Evolutionary conservation across 2,797 vertebrate genomes (phyloP), one percentile per base, ranked within the genome.

Genomic region (Sebastes alutus): DNA sequence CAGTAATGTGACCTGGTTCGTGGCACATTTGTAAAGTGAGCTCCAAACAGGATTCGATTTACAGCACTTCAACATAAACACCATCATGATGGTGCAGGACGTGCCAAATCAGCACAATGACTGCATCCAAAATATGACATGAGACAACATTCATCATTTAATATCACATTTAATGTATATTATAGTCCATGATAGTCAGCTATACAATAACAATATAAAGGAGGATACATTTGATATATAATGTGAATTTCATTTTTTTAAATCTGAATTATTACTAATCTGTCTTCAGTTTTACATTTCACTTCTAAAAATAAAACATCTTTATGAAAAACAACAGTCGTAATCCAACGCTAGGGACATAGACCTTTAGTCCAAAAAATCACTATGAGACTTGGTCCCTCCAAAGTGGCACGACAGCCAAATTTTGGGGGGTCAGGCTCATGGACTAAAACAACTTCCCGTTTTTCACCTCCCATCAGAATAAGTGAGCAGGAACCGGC

Each of bases 221-320:
- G 62, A 65, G 27, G 49, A 61, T 25, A 76, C 9, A n/a, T 35
- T 32, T 11, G 55, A 78, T 38, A 75, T 58, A 75, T 27, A 46
- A 46, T 46, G 42, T 46, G 42, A 46, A 46, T 46, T 46, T 18
- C 0, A 46, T 18, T 18, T 46, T 46, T 16, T 42, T 6, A 42
- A 46, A 46, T 18, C 42, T 46, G 42, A 46, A 42, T 42, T 42
- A 42, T 42, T 42, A 16, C 8, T 18, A 2, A 35, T 72, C 27
- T 55, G 14, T 68, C 70, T 56, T 35, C 23, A 62, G 61, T 42
- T 81, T 83, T 54, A 82, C 16, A 22, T 75, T 55, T 74, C 27
- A 75, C 32, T 33, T 86, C 86, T 81, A 82, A 80, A 86, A 83
- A 83, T 77, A 78, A 81, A 70, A 79, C 60, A 58, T 80, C 77